phyloP scores from a whole-genome alignment of 2,888 invertebrate species.

The Crepidodera aurea region DNA sequence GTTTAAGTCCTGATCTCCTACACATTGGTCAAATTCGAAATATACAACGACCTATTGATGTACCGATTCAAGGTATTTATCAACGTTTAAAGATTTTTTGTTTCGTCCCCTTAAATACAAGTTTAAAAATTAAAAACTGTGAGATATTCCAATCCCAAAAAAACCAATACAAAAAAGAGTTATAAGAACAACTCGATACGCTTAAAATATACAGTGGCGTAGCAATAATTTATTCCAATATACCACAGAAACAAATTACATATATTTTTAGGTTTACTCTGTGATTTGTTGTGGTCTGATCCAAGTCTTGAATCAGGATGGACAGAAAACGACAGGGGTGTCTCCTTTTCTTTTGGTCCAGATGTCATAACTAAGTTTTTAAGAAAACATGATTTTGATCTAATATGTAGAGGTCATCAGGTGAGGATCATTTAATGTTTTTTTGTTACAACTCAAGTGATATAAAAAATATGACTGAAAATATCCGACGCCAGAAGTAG shows the following conservation, averaged over 20 bases:
- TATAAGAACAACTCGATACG: no score
- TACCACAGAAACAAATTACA: no score
- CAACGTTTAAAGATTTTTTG: no score
- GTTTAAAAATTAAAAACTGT: not conserved
- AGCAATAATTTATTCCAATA: no score
- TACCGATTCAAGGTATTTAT: conserved; percentile 49
- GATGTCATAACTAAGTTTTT: conserved; percentile 53
- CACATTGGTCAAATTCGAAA: conserved; percentile 52
- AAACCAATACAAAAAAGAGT: no score
- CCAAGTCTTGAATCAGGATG: conserved; percentile 49
- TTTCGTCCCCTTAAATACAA: not conserved
- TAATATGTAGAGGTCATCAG: conserved; percentile 55
- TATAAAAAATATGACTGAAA: no score
- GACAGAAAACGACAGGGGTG: conserved; percentile 53
- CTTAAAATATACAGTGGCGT: no score
- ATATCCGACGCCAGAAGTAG: no score
- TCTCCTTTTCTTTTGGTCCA: conserved; percentile 53
- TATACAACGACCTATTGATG: conserved; percentile 50
- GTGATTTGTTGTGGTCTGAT: conserved; percentile 56
- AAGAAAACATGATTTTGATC: conserved; percentile 52
- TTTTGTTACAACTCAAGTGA: no score
- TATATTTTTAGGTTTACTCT: conserved; percentile 49
- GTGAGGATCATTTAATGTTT: conserved; percentile 38
- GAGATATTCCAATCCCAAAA: no score
- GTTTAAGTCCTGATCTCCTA: conserved; percentile 55